These are phyloP conservation scores for Lagopus muta DNA, from an alignment of 2,113 vertebrate species.

Conservation along the genomic window DNA sequence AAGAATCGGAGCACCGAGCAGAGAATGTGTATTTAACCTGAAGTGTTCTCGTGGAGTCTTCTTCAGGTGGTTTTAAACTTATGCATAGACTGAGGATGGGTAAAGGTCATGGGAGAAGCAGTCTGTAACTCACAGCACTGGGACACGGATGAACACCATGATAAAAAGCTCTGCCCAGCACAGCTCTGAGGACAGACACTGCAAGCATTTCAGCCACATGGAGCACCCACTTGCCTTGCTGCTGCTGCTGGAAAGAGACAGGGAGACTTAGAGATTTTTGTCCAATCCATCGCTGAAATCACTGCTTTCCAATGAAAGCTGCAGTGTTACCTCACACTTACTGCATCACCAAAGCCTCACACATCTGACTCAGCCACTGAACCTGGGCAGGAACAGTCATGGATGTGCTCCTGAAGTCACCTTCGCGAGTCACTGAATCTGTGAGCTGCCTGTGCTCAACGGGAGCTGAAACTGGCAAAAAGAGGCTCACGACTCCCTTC, in stretches of 20 bases:
- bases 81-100: not conserved
- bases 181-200: not conserved
- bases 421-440: not conserved
- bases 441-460: accelerated
- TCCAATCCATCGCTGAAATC: not conserved
- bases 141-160: not conserved
- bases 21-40: not conserved
- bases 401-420: not conserved
- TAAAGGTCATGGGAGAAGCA: not conserved
- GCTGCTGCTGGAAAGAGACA: not conserved
- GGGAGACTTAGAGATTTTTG: not conserved
- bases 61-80: not conserved
- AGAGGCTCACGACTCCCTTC: not conserved
- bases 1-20: not conserved
- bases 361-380: not conserved
- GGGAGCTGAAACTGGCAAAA: not conserved
- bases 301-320: not conserved
- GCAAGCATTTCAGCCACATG: not conserved
- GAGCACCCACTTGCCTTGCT: not conserved
- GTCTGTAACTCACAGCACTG: not conserved
- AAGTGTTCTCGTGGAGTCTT: not conserved
- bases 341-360: not conserved
- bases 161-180: not conserved
- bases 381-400: not conserved
- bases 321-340: accelerated